phyloP scores from a whole-genome alignment of 2,888 invertebrate genomes.

The Tigriopus californicus region DNA sequence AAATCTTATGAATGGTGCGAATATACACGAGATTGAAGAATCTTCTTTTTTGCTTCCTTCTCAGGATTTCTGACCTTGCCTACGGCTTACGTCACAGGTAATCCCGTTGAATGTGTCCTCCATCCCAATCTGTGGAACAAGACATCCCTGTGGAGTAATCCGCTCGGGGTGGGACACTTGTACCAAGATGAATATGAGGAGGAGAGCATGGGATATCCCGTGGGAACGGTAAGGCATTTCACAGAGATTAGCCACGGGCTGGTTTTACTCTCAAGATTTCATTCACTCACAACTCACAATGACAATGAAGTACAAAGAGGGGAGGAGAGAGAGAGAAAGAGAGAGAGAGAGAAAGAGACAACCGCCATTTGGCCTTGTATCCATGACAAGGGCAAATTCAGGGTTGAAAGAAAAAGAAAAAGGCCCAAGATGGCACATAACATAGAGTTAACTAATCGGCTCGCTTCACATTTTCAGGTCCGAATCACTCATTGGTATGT shows the following conservation, averaged over 20 bases:
- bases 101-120: constrained; percentile 13
- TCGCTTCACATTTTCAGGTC: neutral
- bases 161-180: neutral
- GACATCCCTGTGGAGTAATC: constrained; percentile 1
- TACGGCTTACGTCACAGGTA: constrained; percentile 13
- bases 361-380: neutral
- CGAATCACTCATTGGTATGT: constrained; percentile 15
- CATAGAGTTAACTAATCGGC: too few species aligned
- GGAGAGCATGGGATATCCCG: constrained; percentile 6
- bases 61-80: constrained; percentile 11
- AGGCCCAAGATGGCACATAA: neutral
- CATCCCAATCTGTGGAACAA: constrained; percentile 14
- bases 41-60: neutral
- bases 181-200: neutral
- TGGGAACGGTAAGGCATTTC: neutral
- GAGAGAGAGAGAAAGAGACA: too few species aligned
- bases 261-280: too few species aligned
- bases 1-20: too few species aligned
- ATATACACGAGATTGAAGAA: too few species aligned
- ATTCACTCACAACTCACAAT: too few species aligned
- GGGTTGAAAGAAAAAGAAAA: neutral
- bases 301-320: too few species aligned
- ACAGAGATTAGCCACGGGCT: too few species aligned
- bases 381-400: neutral
- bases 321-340: too few species aligned